phyloP scores from a whole-genome alignment of 2,888 invertebrate species.

The Ectobius pallidus region DNA sequence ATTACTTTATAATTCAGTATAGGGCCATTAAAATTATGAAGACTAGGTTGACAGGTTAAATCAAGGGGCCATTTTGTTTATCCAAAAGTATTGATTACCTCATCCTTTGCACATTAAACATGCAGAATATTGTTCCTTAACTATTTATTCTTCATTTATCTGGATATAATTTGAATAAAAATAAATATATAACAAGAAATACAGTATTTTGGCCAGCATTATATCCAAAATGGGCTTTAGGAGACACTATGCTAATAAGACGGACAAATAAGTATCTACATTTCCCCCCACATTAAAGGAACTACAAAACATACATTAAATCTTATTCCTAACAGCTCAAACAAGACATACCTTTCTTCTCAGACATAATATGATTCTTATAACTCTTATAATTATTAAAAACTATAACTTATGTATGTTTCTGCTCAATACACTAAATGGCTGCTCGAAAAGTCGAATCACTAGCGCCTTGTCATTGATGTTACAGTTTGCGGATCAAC shows the following conservation, averaged over 20 bases:
- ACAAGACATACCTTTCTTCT: constrained; percentile 41
- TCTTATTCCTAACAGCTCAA: background rate
- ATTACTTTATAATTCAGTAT: background rate
- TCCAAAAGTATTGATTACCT: constrained; percentile 44
- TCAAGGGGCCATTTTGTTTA: constrained; percentile 44
- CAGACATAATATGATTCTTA: constrained; percentile 35
- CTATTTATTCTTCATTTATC: background rate
- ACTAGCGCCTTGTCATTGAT: constrained; percentile 34
- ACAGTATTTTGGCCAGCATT: constrained; percentile 1
- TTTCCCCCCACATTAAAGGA: background rate
- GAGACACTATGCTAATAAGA: constrained; percentile 3
- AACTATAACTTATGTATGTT: background rate
- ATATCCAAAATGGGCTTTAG: constrained; percentile 11
- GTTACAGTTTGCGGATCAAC: background rate
- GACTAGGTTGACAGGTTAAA: constrained; percentile 35
- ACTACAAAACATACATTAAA: background rate
- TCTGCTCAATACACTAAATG: constrained; percentile 36
- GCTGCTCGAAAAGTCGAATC: constrained; percentile 33
- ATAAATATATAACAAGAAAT: too few relatives aligned
- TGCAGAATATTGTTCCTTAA: background rate
- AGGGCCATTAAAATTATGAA: background rate
- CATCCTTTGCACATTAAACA: constrained; percentile 33
- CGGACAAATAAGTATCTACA: background rate
- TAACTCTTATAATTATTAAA: constrained; percentile 12
- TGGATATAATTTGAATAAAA: background rate